Base-by-base conservation (phyloP, 1,140 invertebrate genomes). In the Apis cerana region DNA sequence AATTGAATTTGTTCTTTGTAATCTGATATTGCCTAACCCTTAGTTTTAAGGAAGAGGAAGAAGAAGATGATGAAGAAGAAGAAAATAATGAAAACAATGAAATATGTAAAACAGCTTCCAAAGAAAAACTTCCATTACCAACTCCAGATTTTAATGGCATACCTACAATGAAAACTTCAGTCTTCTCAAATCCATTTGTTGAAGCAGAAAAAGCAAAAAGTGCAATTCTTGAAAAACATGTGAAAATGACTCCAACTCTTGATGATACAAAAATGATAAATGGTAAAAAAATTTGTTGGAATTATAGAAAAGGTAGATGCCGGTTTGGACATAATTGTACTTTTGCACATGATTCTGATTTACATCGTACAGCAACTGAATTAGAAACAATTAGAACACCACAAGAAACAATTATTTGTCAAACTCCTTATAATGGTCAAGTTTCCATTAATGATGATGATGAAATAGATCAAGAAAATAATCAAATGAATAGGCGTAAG, bases 231-330 rank as follows among this genome's bases (percentile, higher is more conserved):
- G 97, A 99, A 90, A 98, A 98, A 89, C 98, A 99, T 93, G 98
- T 99, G 0, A 98, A 98, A 95, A 98, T 99, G 97, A 96, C 95
- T 93, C 96, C 94, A 94, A 96, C 94, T 0, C 75, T 94, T 94
- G 95, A 96, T 74, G 96, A 97, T 90, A 95, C 95, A 1, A 95
- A 96, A 89, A 95, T 96, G 92, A 97, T 98, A 74, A 97, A 98
- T 92, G 97, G 97, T 0, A 97, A 96, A 88, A 98, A 98, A 93
- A 97, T 99, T 59, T 99, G 98, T 91, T 99, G 97, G 97, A 99
- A 98, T 94, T 98, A 98, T 92, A 95, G 97, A 43, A 98, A 98
- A 93, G 98, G 98, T 11, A 95, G 96, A 27, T 99, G 98, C 92
- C 95, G 97, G 56, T 98, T 98, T 94, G 98, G 98, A 10, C 97